Conservation (phyloP, 2,888 invertebrate genomes). For the Griposia aprilina region DNA sequence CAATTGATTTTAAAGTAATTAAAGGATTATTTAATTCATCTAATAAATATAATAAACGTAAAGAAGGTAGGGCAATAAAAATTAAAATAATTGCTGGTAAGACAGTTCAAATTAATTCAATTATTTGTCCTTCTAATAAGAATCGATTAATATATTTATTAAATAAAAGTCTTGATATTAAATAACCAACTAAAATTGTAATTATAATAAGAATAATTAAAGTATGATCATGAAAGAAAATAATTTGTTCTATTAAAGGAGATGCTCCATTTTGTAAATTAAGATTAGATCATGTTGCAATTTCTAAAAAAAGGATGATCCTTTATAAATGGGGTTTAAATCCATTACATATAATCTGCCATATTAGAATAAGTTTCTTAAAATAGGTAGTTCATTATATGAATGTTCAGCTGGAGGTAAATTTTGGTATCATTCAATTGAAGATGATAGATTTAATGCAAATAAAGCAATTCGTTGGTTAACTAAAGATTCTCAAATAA, state of each 20-base stretch:
- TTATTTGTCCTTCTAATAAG: conserved; percentile 90
- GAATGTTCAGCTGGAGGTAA: conserved; percentile 91
- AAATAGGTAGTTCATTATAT: conserved; percentile 90
- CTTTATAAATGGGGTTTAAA: conserved; percentile 93
- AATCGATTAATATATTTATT: conserved; percentile 91
- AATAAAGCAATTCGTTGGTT: conserved; percentile 88
- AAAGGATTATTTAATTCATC: conserved; percentile 91
- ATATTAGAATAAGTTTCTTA: conserved; percentile 91
- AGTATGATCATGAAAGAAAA: conserved; percentile 92
- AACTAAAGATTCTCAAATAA: conserved; percentile 91
- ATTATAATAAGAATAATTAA: conserved; percentile 92
- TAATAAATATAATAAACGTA: conserved; percentile 91
- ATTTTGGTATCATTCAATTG: conserved; percentile 92
- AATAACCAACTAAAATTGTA: conserved; percentile 90
- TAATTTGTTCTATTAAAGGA: conserved; percentile 92
- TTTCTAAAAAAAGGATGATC: conserved; percentile 91
- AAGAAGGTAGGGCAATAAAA: conserved; percentile 91
- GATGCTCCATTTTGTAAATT: conserved; percentile 91
- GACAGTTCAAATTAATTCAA: conserved; percentile 92
- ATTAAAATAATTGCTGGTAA: conserved; percentile 91
- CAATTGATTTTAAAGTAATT: conserved; percentile 92
- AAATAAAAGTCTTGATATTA: conserved; percentile 90
- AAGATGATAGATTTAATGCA: conserved; percentile 87
- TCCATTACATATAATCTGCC: conserved; percentile 91
- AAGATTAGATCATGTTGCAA: conserved; percentile 91